Evolutionary conservation across 2,888 invertebrate species (phyloP).

Genomic region (Amphipyra tragopoginis): DNA sequence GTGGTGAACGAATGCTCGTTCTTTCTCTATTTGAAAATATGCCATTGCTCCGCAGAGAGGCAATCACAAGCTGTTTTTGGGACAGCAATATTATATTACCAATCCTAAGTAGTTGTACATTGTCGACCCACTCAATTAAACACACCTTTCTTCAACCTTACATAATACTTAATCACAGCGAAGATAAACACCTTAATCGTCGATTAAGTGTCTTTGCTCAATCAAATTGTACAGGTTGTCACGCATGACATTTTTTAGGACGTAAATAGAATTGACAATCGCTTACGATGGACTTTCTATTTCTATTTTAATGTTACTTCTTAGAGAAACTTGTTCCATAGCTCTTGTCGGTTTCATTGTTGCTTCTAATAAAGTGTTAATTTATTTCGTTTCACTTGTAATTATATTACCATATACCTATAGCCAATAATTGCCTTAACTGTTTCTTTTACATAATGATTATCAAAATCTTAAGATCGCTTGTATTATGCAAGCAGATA

Average conservation of each 20-base stretch:
- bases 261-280: conserved; percentile 27
- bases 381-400: conserved; percentile 20
- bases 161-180: conserved; percentile 13
- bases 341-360: conserved; percentile 15
- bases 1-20: too few relatives aligned
- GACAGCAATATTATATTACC: too few relatives aligned
- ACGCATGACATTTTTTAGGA: conserved; percentile 34
- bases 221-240: conserved; percentile 34
- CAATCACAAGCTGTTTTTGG: too few relatives aligned
- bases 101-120: not conserved
- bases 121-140: not conserved
- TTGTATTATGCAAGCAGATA: conserved; percentile 6
- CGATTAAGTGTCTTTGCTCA: conserved; percentile 26
- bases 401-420: conserved; percentile 5
- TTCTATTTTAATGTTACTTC: conserved; percentile 20
- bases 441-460: conserved; percentile 1
- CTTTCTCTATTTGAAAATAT: too few relatives aligned
- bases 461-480: conserved; percentile 1
- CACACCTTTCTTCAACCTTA: conserved; percentile 9
- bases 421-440: conserved; percentile 16
- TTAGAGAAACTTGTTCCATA: conserved; percentile 5
- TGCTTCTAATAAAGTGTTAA: conserved; percentile 18
- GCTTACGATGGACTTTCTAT: conserved; percentile 41
- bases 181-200: conserved; percentile 18
- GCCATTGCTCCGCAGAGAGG: too few relatives aligned